Evolutionary conservation across 2,888 invertebrate genomes (phyloP).

Genomic region (Phasia obesa): DNA sequence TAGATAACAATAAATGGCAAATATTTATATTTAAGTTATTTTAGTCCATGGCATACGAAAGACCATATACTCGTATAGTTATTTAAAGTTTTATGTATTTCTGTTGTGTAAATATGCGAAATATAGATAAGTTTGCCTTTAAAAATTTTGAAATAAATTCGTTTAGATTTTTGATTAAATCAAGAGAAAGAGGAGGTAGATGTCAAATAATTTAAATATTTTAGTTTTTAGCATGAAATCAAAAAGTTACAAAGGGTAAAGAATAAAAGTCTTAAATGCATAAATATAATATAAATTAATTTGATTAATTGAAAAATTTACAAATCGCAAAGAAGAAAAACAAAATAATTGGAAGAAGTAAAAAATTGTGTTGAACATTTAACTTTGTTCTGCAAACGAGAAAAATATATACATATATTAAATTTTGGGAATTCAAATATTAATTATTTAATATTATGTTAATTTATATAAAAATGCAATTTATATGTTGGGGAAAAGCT

Average conservation of each 20-base stretch:
- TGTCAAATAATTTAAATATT: slow-evolving; percentile 15
- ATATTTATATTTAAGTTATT: not conserved
- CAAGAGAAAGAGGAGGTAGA: slow-evolving; percentile 19
- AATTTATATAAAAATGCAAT: no score
- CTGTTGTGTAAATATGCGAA: not conserved
- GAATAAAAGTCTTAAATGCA: slow-evolving; percentile 6
- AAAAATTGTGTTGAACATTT: no score
- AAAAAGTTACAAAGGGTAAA: not conserved
- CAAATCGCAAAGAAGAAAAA: no score
- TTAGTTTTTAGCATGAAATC: not conserved
- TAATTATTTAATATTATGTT: no score
- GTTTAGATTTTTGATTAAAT: slow-evolving; percentile 43
- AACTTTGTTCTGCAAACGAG: no score
- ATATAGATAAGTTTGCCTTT: not conserved
- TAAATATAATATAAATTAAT: slow-evolving; percentile 2
- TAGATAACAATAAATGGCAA: not conserved
- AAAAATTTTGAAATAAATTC: slow-evolving; percentile 31
- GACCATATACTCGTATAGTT: not conserved
- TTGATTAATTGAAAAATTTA: no score
- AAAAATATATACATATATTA: no score
- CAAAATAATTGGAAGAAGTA: no score
- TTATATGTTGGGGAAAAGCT: no score
- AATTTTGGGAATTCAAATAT: no score
- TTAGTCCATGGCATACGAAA: not conserved
- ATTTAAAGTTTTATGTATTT: not conserved